phyloP scores from a whole-genome alignment of 2,888 invertebrate genomes.

The Hydriomena furcata region DNA sequence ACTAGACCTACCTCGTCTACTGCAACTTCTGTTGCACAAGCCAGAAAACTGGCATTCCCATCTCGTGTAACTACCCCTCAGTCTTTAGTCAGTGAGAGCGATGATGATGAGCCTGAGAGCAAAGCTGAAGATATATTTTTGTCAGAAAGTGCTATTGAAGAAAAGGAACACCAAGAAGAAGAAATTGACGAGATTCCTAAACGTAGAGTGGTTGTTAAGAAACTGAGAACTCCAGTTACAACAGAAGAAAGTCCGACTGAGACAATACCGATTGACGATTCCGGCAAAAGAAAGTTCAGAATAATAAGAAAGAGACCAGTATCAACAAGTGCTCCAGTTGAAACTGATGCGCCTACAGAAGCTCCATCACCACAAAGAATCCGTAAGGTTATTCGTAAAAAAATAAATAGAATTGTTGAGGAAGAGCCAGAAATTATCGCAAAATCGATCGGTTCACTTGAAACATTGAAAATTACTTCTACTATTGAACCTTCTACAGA shows the following conservation, averaged over 20 bases:
- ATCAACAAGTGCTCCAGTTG: constrained; percentile 27
- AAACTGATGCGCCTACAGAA: constrained; percentile 44
- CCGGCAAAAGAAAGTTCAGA: constrained; percentile 64
- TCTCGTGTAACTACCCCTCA: constrained; percentile 58
- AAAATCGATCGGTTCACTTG: constrained; percentile 53
- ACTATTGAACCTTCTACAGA: constrained; percentile 49
- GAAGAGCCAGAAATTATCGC: constrained; percentile 54
- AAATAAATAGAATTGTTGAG: constrained; percentile 53
- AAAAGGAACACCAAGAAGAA: constrained; percentile 70
- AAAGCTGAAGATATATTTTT: constrained; percentile 70
- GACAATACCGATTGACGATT: constrained; percentile 54
- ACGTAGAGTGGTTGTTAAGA: constrained; percentile 57
- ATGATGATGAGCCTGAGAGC: constrained; percentile 60
- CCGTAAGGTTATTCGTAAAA: constrained; percentile 72
- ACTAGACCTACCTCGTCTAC: constrained; percentile 46
- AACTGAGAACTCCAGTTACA: constrained; percentile 48
- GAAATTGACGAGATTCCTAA: constrained; percentile 45
- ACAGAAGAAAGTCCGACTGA: constrained; percentile 52
- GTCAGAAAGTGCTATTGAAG: constrained; percentile 78
- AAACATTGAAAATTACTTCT: constrained; percentile 38
- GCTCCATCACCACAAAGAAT: constrained; percentile 45
- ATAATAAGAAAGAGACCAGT: constrained; percentile 67
- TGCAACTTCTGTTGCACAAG: constrained; percentile 44
- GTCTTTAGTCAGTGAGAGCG: constrained; percentile 43
- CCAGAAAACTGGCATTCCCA: constrained; percentile 61